Evolutionary conservation across 2,113 vertebrate species (phyloP).

Genomic region (Oxyura jamaicensis): DNA sequence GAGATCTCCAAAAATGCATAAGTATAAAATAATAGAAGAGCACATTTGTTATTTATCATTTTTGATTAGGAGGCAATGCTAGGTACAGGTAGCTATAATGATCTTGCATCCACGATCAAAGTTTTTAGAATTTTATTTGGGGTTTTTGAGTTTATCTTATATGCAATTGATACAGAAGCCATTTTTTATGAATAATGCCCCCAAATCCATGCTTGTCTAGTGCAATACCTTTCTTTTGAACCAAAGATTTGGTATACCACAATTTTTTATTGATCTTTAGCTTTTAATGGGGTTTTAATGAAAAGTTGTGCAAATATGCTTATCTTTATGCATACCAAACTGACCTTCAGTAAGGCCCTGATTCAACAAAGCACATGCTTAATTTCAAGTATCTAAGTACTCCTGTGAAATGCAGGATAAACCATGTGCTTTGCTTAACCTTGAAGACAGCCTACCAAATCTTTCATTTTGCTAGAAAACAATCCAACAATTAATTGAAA

Average conservation of each 20-base stretch:
- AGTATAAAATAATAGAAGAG: not conserved
- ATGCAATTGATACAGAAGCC: not conserved
- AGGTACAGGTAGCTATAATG: not conserved
- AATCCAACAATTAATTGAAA: not conserved
- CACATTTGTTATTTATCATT: not conserved
- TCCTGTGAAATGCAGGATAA: not conserved
- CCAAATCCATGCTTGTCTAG: not conserved
- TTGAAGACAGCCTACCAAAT: not conserved
- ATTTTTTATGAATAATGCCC: not conserved
- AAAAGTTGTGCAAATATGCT: not conserved
- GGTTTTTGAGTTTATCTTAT: not conserved
- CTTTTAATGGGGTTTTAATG: not conserved
- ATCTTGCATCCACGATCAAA: not conserved
- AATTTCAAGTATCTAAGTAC: not conserved
- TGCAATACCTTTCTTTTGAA: not conserved
- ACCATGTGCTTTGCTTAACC: not conserved
- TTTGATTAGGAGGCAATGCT: not conserved
- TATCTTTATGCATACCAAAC: not conserved
- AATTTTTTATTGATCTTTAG: not conserved
- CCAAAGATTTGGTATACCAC: not conserved
- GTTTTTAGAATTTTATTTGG: not conserved
- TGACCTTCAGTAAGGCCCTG: accelerated
- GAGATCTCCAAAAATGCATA: not conserved
- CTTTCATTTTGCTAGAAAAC: not conserved
- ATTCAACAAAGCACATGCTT: not conserved